Evolutionary conservation across 2,888 invertebrate species (phyloP).

Genomic region (Ethmia dodecea): DNA sequence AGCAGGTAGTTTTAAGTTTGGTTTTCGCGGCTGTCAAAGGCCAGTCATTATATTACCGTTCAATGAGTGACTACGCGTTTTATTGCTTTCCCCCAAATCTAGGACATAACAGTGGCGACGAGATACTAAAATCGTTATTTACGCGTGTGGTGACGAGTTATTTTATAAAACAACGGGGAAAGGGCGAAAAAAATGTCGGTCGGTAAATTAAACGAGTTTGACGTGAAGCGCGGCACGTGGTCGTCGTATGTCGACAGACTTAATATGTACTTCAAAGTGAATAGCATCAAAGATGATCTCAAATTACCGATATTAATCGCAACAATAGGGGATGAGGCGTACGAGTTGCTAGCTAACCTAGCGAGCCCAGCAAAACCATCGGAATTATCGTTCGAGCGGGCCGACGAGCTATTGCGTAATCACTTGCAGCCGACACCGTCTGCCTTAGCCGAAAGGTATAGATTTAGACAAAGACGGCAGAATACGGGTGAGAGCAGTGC

Average conservation of each 20-base stretch:
- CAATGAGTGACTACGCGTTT: too few species aligned
- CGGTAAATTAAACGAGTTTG: slow-evolving; percentile 1
- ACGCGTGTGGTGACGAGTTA: not conserved
- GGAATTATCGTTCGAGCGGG: slow-evolving; percentile 1
- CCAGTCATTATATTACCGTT: too few species aligned
- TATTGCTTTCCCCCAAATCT: too few species aligned
- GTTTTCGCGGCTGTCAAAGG: too few species aligned
- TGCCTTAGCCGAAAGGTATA: slow-evolving; percentile 8
- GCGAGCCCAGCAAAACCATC: slow-evolving; percentile 7
- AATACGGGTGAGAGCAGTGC: slow-evolving; percentile 1
- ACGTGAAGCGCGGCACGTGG: not conserved
- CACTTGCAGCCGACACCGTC: slow-evolving; percentile 13
- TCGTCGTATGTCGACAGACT: not conserved
- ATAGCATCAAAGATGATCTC: not conserved
- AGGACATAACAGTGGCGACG: not conserved
- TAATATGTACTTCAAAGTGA: slow-evolving; percentile 1
- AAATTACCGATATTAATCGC: slow-evolving; percentile 3
- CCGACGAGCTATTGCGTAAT: slow-evolving; percentile 1
- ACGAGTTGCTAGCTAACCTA: slow-evolving; percentile 4
- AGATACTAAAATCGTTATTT: not conserved
- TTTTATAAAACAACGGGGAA: not conserved
- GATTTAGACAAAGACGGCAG: slow-evolving; percentile 11
- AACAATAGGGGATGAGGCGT: not conserved
- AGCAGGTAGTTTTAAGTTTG: too few species aligned
- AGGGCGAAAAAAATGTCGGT: slow-evolving; percentile 1